Evolutionary conservation across 2,113 vertebrate genomes (phyloP), one percentile per base, ranked within the genome.

Genomic region (Crotophaga sulcirostris): DNA sequence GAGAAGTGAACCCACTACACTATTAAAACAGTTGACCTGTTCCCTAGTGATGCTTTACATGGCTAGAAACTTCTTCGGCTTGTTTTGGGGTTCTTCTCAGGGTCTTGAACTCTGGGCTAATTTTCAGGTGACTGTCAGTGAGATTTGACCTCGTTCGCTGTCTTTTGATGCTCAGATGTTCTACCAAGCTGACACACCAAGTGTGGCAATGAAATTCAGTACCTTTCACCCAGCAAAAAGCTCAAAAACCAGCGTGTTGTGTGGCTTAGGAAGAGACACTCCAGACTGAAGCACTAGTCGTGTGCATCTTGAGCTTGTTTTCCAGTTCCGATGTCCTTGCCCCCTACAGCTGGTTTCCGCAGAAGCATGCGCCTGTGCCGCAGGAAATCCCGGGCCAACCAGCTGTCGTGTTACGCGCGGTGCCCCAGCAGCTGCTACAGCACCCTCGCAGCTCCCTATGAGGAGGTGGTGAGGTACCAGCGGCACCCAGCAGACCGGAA

Each of bases 381-480:
- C 67, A 97, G 98, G 76, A 98, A 98, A 36, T 96, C 93, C 3
- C 94, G 94, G 74, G 94, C 93, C 94, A 92, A 76, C 67, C 98
- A 95, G 88, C 97, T 96, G 20, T 95, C 91, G 7, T 98, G 97
- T 87, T 93, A 92, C 10, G 31, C 73, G 4, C 94, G 95, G 45
- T 98, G 98, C 20, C 91, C 98, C 45, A 92, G 95, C 94, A 97
- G 96, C 97, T 98, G 98, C 95, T 96, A 42, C 85, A 93, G 84
- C 26, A 12, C 96, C 4, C 76, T 93, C 47, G 96, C 96, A 29
- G 97, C 97, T 59, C 98, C 99, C 0, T 99, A 99, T 3, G 99
- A 99, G 95, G 99, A 99, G 94, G 99, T 99, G 93, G 98, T 98
- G 62, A 97, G 98, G 66, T 99, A 99, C 98, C 99, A 99, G 97